Evolutionary conservation across 2,888 invertebrate species (phyloP).

Genomic region (Aporophyla nigra): DNA sequence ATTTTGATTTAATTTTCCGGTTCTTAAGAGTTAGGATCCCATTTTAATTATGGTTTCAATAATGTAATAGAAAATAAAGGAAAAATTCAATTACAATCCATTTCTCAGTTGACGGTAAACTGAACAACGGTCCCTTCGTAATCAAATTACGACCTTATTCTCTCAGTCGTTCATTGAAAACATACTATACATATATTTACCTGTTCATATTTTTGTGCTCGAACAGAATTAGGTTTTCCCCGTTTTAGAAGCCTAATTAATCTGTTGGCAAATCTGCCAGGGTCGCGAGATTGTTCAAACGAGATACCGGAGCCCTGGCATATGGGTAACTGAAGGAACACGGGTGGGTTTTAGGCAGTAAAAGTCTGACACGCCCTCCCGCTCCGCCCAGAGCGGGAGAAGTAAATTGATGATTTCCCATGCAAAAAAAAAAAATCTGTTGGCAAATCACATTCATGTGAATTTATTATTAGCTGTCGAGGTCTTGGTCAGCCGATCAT

Average conservation of each 20-base stretch:
- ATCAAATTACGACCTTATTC: constrained; percentile 16
- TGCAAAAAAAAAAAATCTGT: too few relatives aligned
- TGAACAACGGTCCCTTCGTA: constrained; percentile 12
- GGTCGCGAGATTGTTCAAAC: too few relatives aligned
- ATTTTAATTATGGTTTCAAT: background rate
- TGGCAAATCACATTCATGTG: background rate
- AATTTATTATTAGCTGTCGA: background rate
- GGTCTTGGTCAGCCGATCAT: background rate
- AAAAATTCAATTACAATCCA: constrained; percentile 1
- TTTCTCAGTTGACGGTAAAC: background rate
- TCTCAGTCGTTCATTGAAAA: constrained; percentile 14
- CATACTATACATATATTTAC: background rate
- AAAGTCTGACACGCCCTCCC: too few relatives aligned
- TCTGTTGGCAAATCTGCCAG: too few relatives aligned
- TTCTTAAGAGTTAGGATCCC: background rate
- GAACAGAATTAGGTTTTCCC: background rate
- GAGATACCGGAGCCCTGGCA: too few relatives aligned
- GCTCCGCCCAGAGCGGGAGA: too few relatives aligned
- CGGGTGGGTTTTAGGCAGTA: too few relatives aligned
- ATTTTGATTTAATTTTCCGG: too few relatives aligned
- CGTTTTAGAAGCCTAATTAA: background rate
- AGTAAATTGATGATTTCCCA: too few relatives aligned
- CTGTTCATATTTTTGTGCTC: background rate
- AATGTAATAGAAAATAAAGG: constrained; percentile 4
- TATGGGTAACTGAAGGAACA: too few relatives aligned